A percentile compares a stretch with the other conserved stretches of the same genome.
Conservation (phyloP, 2,888 invertebrate genomes). For the Drosophila stalkeri region DNA sequence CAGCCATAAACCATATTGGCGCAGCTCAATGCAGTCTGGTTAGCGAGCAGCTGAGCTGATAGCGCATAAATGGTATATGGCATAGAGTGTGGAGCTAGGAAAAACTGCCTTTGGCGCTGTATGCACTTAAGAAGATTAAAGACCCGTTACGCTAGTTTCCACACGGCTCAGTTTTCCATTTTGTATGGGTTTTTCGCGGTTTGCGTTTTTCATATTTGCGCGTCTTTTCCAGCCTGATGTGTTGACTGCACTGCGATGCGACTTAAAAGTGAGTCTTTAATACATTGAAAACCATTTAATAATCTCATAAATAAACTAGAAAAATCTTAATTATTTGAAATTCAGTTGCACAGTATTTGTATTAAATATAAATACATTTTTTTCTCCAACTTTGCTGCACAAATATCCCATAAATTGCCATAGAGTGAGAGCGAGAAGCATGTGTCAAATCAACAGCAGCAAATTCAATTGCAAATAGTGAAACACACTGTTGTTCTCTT, state of each 20-base stretch:
- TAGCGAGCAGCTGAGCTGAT: conserved; percentile 33
- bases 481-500: conserved; percentile 68
- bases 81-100: not conserved
- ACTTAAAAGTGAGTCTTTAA: conserved; percentile 15
- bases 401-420: conserved; percentile 36
- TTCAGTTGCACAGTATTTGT: not conserved
- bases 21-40: conserved; percentile 21
- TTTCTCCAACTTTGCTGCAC: conserved; percentile 1
- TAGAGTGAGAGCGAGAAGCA: not conserved
- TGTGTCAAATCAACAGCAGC: conserved; percentile 60
- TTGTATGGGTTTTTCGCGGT: conserved; percentile 43
- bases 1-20: conserved; percentile 51
- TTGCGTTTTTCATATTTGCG: conserved; percentile 17
- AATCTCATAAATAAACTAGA: not conserved
- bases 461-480: conserved; percentile 74
- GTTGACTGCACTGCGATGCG: conserved; percentile 17
- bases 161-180: conserved; percentile 31
- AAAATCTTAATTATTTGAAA: not conserved
- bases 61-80: conserved; percentile 12
- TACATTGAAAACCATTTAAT: not conserved
- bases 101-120: conserved; percentile 18
- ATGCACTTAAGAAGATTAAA: conserved; percentile 73
- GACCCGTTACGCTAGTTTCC: conserved; percentile 47
- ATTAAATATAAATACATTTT: not conserved
- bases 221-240: conserved; percentile 11